Percentiles rank a stretch among this genome's conserved stretches.
These are phyloP conservation scores for Stegodyphus dumicola DNA, from an alignment of 1,140 invertebrate species.

Conservation along the genomic window DNA sequence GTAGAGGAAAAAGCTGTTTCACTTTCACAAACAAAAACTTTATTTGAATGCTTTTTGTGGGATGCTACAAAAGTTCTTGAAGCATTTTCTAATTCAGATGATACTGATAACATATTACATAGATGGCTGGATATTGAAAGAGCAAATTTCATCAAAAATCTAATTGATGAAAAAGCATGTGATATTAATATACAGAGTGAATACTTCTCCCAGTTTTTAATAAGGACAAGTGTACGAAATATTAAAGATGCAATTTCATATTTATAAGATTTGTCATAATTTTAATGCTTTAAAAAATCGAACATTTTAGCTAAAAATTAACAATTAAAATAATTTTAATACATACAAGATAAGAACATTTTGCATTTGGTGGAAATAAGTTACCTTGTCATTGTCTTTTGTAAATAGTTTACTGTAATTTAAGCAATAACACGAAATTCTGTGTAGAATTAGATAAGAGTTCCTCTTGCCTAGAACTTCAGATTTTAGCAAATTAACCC, in stretches of 20 bases:
- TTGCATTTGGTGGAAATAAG: too few species aligned
- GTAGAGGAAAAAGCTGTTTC: slow-evolving; percentile 65
- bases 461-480: too few species aligned
- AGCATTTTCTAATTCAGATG: slow-evolving; percentile 1
- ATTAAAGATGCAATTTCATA: slow-evolving; percentile 35
- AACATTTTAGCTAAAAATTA: background rate
- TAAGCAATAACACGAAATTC: too few species aligned
- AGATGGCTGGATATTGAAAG: slow-evolving; percentile 58
- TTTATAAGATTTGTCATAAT: slow-evolving; percentile 29
- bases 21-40: slow-evolving; percentile 74
- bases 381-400: too few species aligned
- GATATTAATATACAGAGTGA: slow-evolving; percentile 49
- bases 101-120: slow-evolving; percentile 39
- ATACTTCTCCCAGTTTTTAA: slow-evolving; percentile 40
- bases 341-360: too few species aligned
- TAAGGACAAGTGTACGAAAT: slow-evolving; percentile 48
- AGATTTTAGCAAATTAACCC: too few species aligned
- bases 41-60: slow-evolving; percentile 86
- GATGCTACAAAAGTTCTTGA: slow-evolving; percentile 71
- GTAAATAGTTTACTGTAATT: too few species aligned
- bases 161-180: slow-evolving; percentile 17
- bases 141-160: slow-evolving; percentile 31
- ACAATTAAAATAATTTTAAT: background rate
- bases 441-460: too few species aligned
- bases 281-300: background rate